A percentile compares a stretch with the other conserved stretches of the same genome.
Evolutionary conservation across 2,888 invertebrate genomes (phyloP).

Genomic region (Phyllotreta cruciferae): DNA sequence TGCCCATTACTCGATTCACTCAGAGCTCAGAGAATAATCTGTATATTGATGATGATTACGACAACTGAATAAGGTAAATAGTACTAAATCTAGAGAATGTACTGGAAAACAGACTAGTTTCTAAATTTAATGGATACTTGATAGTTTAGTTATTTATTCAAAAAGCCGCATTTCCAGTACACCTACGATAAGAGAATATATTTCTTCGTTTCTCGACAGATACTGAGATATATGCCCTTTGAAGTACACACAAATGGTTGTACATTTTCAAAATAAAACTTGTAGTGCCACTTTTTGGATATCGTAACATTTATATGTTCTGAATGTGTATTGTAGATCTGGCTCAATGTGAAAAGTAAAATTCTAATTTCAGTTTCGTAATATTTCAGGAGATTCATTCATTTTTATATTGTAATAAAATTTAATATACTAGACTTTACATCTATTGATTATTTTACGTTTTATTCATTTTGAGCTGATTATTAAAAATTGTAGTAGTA

Average conservation of each 20-base stretch:
- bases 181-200: no score
- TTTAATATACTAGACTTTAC: no score
- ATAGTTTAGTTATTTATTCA: no score
- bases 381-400: background rate
- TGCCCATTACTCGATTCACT: slow-evolving; percentile 52
- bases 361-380: background rate
- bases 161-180: no score
- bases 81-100: background rate
- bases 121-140: no score
- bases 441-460: no score
- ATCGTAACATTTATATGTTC: slow-evolving; percentile 2
- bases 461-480: slow-evolving; percentile 17
- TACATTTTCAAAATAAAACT: slow-evolving; percentile 5
- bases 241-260: background rate
- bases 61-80: slow-evolving; percentile 52
- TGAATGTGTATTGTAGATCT: slow-evolving; percentile 4
- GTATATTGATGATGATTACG: slow-evolving; percentile 61
- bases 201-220: slow-evolving; percentile 1
- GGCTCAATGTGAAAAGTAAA: slow-evolving; percentile 21
- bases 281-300: slow-evolving; percentile 9
- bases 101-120: background rate
- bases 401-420: background rate
- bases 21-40: slow-evolving; percentile 57
- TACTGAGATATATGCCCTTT: background rate
- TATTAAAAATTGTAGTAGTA: background rate